phyloP scores from a whole-genome alignment of 1,140 invertebrate species.

The Drosophila grimshawi region DNA sequence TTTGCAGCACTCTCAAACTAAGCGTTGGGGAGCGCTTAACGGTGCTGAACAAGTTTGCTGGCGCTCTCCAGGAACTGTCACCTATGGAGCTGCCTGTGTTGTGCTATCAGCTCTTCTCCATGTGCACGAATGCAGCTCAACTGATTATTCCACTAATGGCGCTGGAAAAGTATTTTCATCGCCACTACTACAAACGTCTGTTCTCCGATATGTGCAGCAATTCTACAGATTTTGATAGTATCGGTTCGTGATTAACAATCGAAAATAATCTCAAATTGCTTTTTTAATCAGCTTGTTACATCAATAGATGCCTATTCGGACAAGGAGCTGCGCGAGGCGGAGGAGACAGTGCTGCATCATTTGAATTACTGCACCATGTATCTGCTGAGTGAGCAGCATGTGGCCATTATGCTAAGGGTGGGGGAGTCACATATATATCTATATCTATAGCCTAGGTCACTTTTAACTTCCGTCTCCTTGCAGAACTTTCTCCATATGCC shows the following conservation, averaged over 20 bases:
- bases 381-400: conserved; percentile 69
- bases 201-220: conserved; percentile 80
- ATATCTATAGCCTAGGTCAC: background rate
- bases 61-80: conserved; percentile 82
- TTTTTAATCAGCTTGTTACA: no score
- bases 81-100: conserved; percentile 85
- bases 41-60: conserved; percentile 84
- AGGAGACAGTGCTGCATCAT: conserved; percentile 81
- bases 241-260: conserved; percentile 65
- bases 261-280: background rate
- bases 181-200: conserved; percentile 83
- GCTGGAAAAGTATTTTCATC: conserved; percentile 85
- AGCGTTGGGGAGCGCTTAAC: conserved; percentile 80
- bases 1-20: conserved; percentile 66
- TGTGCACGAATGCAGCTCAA: conserved; percentile 81
- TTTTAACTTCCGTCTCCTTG: background rate
- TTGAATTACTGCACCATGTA: conserved; percentile 82
- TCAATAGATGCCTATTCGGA: conserved; percentile 75
- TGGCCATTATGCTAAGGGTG: conserved; percentile 67
- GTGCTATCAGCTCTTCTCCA: conserved; percentile 84
- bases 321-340: conserved; percentile 78
- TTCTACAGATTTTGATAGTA: conserved; percentile 83
- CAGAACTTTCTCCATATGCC: conserved; percentile 77
- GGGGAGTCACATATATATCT: background rate
- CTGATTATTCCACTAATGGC: conserved; percentile 80